phyloP scores from a whole-genome alignment of 92 coral and sea anemone species.

The Umimayanthus kanabou region DNA sequence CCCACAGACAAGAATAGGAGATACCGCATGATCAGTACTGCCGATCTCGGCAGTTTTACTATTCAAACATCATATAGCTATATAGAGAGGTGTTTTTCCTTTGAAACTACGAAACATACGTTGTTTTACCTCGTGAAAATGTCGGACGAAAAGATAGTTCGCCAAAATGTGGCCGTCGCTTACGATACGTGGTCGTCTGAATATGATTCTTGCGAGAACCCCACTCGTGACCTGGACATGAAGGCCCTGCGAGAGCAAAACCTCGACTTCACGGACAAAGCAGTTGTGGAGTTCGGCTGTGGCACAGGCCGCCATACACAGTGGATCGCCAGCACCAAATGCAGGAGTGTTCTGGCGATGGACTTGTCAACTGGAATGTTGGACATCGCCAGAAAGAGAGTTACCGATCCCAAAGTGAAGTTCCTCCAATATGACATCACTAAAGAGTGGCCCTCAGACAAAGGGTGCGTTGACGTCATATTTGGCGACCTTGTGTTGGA shows the following conservation, averaged over 20 bases:
- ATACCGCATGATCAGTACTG: too few relatives aligned
- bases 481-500: constrained; percentile 38
- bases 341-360: constrained; percentile 28
- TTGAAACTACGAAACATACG: not conserved
- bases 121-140: not conserved
- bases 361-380: constrained; percentile 35
- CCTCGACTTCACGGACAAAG: constrained; percentile 30
- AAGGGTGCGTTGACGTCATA: constrained; percentile 25
- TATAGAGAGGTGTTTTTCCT: not conserved
- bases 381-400: constrained; percentile 17
- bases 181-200: constrained; percentile 40
- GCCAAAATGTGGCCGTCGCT: constrained; percentile 25
- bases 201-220: constrained; percentile 32
- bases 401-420: constrained; percentile 14
- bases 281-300: constrained; percentile 37
- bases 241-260: constrained; percentile 28
- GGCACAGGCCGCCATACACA: constrained; percentile 40
- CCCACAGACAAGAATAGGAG: too few relatives aligned
- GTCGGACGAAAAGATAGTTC: constrained; percentile 23
- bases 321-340: constrained; percentile 26
- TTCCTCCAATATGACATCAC: constrained; percentile 37
- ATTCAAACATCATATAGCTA: not conserved
- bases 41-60: too few relatives aligned
- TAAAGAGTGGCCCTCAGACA: constrained; percentile 19
- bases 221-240: constrained; percentile 41